Evolutionary conservation across 2,113 vertebrate species (phyloP).

Genomic region (Toxotes chatareus): DNA sequence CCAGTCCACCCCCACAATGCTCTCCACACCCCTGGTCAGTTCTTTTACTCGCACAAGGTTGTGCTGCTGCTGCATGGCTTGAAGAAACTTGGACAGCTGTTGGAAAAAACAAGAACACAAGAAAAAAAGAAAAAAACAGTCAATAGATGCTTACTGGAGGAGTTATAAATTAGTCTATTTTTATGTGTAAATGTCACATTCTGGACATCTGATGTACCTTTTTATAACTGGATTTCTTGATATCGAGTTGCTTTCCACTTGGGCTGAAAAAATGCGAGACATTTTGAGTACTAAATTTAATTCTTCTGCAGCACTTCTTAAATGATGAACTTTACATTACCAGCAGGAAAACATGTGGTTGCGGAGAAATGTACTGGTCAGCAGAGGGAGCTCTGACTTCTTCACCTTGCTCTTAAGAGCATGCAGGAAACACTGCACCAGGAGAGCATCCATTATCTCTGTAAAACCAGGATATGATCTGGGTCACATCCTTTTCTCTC

Average conservation of each 20-base stretch:
- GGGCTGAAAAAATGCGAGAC: constrained; percentile 83
- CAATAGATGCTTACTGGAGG: not conserved
- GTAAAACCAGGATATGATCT: constrained; percentile 58
- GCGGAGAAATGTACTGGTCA: constrained; percentile 93
- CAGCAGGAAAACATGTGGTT: constrained; percentile 96
- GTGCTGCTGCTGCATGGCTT: constrained; percentile 90
- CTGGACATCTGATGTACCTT: constrained; percentile 86
- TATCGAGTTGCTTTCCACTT: constrained; percentile 91
- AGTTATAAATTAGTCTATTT: not conserved
- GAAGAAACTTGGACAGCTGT: constrained; percentile 96
- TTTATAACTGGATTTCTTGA: constrained; percentile 98
- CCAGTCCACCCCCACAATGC: constrained; percentile 96
- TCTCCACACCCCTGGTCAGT: constrained; percentile 95
- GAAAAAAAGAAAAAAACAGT: not conserved
- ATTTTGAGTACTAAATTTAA: not conserved
- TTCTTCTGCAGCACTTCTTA: not conserved
- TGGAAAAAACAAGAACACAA: constrained; percentile 7
- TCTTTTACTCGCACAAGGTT: constrained; percentile 92
- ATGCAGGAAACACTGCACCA: constrained; percentile 92
- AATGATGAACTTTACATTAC: constrained; percentile 77
- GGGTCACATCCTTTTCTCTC: constrained; percentile 37
- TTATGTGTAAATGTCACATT: not conserved
- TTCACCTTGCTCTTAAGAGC: constrained; percentile 94
- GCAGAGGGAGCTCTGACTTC: constrained; percentile 95
- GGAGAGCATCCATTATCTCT: constrained; percentile 94